Conservation (phyloP, 2,888 invertebrate species). For the Ctenicera cuprea region DNA sequence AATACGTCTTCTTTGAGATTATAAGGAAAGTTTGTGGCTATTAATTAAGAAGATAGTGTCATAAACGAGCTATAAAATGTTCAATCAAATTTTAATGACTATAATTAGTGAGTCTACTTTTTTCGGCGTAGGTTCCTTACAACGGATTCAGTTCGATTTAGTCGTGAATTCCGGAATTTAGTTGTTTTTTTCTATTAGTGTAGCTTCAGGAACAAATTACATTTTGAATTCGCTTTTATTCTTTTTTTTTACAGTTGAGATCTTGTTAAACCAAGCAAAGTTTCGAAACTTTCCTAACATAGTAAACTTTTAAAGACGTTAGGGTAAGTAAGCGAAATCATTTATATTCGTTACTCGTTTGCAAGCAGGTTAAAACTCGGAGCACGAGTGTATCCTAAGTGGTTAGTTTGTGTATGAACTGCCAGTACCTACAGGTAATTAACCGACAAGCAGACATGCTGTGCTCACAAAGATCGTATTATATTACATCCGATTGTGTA, state of each 20-base stretch:
- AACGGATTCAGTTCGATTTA: not conserved
- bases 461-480: constrained; percentile 28
- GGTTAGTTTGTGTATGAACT: constrained; percentile 40
- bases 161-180: not conserved
- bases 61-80: constrained; percentile 54
- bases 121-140: constrained; percentile 10
- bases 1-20: constrained; percentile 32
- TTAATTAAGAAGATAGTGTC: constrained; percentile 55
- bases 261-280: constrained; percentile 23
- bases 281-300: constrained; percentile 23
- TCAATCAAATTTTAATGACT: constrained; percentile 56
- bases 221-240: constrained; percentile 17
- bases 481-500: constrained; percentile 31
- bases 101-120: constrained; percentile 49
- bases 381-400: constrained; percentile 35
- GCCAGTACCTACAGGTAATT: constrained; percentile 37
- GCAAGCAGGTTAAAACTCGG: constrained; percentile 32
- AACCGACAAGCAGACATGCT: constrained; percentile 30
- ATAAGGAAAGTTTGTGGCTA: constrained; percentile 43
- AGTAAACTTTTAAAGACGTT: constrained; percentile 37
- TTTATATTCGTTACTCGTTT: constrained; percentile 38
- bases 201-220: constrained; percentile 1
- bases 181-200: not conserved
- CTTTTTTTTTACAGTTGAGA: constrained; percentile 2
- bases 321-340: constrained; percentile 32